These are phyloP conservation scores for Astropecten irregularis DNA, from an alignment of 53 echinoderm and acorn worm species.

Conservation along the genomic window DNA sequence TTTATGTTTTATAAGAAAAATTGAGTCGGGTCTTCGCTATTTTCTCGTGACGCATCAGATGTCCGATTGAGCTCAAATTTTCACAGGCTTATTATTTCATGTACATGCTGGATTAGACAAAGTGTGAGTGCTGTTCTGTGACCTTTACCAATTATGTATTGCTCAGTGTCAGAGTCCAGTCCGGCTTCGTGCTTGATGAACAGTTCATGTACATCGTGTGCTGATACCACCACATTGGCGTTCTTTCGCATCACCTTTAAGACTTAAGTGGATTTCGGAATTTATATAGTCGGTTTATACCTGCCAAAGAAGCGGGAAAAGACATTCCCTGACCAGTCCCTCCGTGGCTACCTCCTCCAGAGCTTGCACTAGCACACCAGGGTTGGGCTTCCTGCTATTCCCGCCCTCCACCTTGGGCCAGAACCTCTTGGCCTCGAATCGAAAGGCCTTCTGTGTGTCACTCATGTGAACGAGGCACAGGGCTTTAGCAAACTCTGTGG, in stretches of 20 bases:
- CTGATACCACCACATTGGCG: slow-evolving; percentile 40
- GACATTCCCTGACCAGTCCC: slow-evolving; percentile 78
- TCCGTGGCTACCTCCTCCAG: slow-evolving; percentile 86
- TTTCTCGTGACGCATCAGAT: too few species aligned
- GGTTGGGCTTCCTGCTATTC: slow-evolving; percentile 70
- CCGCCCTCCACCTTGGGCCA: slow-evolving; percentile 76
- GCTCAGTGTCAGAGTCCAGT: neutral
- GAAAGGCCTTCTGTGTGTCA: slow-evolving; percentile 77
- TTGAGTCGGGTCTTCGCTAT: too few species aligned
- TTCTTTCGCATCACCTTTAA: slow-evolving; percentile 53
- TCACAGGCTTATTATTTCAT: too few species aligned
- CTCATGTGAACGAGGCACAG: slow-evolving; percentile 79
- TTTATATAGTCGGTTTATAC: too few species aligned
- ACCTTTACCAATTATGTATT: too few species aligned
- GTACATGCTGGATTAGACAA: too few species aligned
- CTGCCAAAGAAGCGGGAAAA: slow-evolving; percentile 92
- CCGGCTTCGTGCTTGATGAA: slow-evolving; percentile 31
- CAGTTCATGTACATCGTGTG: slow-evolving; percentile 2
- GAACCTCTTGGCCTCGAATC: slow-evolving; percentile 87
- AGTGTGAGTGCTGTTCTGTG: too few species aligned
- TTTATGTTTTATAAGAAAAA: too few species aligned
- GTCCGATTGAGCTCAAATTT: too few species aligned
- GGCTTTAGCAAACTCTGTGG: slow-evolving; percentile 64
- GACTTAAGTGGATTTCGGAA: too few species aligned
- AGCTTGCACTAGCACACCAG: slow-evolving; percentile 80